Conservation (phyloP, 2,888 invertebrate genomes). For the Troides helena region DNA sequence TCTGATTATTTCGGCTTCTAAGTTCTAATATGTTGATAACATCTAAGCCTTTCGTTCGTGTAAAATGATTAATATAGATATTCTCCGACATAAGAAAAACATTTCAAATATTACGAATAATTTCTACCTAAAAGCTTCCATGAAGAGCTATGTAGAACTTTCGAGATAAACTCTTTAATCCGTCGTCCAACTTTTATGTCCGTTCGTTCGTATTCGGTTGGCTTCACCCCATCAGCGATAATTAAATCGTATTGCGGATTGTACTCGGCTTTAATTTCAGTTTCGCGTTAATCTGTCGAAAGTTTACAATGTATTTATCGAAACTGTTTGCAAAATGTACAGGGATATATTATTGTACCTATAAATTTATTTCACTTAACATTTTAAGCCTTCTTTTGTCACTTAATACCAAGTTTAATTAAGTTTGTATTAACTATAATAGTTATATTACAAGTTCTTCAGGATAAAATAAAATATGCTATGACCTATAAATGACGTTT, state of each 20-base stretch:
- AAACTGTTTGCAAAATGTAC: constrained; percentile 3
- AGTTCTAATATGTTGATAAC: no score
- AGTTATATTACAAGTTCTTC: no score
- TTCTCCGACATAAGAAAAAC: not conserved
- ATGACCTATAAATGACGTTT: no score
- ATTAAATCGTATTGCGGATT: constrained; percentile 28
- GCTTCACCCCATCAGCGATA: constrained; percentile 22
- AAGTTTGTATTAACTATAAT: no score
- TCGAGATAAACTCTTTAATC: constrained; percentile 26
- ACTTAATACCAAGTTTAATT: no score
- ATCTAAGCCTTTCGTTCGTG: no score
- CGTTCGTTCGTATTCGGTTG: constrained; percentile 18
- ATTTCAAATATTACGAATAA: constrained; percentile 5
- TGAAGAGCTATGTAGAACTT: constrained; percentile 16
- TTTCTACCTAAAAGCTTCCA: constrained; percentile 5
- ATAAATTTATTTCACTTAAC: not conserved
- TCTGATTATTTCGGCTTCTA: no score
- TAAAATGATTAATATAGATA: no score
- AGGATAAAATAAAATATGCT: no score
- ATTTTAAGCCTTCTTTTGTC: not conserved
- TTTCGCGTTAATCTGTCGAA: constrained; percentile 17
- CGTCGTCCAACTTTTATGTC: constrained; percentile 20
- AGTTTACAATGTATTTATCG: constrained; percentile 19
- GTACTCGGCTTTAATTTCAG: constrained; percentile 18
- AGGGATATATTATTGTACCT: not conserved